phyloP scores from a whole-genome alignment of 2,888 invertebrate genomes.

The Andrena marginata region DNA sequence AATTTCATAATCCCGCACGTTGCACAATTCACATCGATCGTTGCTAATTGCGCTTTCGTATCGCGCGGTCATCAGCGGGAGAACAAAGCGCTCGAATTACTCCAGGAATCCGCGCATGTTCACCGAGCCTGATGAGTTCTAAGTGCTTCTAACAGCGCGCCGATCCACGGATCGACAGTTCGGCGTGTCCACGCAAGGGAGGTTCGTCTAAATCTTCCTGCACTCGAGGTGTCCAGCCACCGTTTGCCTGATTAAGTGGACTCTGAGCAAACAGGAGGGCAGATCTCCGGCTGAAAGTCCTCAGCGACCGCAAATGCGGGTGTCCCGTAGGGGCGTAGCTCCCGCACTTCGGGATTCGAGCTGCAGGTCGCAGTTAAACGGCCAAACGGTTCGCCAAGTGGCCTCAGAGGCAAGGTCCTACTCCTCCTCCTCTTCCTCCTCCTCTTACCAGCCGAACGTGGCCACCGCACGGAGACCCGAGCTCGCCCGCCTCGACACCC shows the following conservation, averaged over 20 bases:
- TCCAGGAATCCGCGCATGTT: not conserved
- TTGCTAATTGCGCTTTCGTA: not conserved
- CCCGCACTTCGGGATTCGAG: not conserved
- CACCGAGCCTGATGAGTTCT: not conserved
- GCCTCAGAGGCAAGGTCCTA: constrained; percentile 41
- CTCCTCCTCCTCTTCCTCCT: constrained; percentile 47
- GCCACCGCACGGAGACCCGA: constrained; percentile 10
- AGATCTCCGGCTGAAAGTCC: too few species aligned
- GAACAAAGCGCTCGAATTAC: not conserved
- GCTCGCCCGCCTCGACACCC: constrained; percentile 44
- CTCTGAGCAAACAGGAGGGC: too few species aligned
- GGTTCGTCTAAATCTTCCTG: too few species aligned
- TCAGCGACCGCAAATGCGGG: too few species aligned
- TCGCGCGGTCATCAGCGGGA: not conserved
- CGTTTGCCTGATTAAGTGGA: too few species aligned
- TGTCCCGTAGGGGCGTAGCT: too few species aligned
- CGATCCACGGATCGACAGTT: too few species aligned
- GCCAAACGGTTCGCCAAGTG: constrained; percentile 12
- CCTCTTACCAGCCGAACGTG: constrained; percentile 20
- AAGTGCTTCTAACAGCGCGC: not conserved
- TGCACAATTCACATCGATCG: constrained; percentile 2
- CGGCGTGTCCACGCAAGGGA: too few species aligned
- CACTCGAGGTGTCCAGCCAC: too few species aligned
- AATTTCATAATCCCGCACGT: not conserved
- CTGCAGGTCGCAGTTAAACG: not conserved